Percentiles rank a stretch among this genome's conserved stretches.
These are phyloP conservation scores for Tenthredo livida DNA, from an alignment of 2,888 invertebrate genomes.

Conservation along the genomic window DNA sequence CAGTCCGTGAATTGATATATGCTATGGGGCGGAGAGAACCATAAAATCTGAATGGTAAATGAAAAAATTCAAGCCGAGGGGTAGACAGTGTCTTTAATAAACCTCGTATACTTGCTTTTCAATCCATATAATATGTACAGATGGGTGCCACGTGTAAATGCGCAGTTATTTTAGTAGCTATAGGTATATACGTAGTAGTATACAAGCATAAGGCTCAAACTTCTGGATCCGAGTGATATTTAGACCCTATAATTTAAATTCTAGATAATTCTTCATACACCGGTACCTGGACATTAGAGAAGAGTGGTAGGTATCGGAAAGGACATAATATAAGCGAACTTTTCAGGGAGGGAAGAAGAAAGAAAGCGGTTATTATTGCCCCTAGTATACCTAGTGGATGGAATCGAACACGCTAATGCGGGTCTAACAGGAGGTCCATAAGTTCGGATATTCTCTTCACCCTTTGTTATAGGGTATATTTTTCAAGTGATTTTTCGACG, in stretches of 20 bases:
- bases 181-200: too few species aligned
- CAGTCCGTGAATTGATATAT: not conserved
- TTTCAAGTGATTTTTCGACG: slow-evolving; percentile 14
- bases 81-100: not conserved
- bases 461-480: not conserved
- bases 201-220: not conserved
- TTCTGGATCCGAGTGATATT: not conserved
- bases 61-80: not conserved
- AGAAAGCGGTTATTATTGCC: not conserved
- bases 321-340: not conserved
- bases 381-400: not conserved
- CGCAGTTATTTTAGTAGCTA: too few species aligned
- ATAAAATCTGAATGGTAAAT: not conserved
- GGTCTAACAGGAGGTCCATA: slow-evolving; percentile 41
- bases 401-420: slow-evolving; percentile 51
- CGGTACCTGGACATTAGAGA: not conserved
- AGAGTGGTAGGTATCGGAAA: not conserved
- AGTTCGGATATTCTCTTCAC: not conserved
- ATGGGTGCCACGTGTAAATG: not conserved
- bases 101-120: not conserved
- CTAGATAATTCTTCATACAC: not conserved
- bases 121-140: not conserved
- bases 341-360: not conserved
- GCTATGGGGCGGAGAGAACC: not conserved
- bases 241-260: slow-evolving; percentile 10